Percentiles rank a stretch among this genome's conserved stretches.
Evolutionary conservation across 1,140 invertebrate species (phyloP).

Genomic region (Riptortus pedestris): DNA sequence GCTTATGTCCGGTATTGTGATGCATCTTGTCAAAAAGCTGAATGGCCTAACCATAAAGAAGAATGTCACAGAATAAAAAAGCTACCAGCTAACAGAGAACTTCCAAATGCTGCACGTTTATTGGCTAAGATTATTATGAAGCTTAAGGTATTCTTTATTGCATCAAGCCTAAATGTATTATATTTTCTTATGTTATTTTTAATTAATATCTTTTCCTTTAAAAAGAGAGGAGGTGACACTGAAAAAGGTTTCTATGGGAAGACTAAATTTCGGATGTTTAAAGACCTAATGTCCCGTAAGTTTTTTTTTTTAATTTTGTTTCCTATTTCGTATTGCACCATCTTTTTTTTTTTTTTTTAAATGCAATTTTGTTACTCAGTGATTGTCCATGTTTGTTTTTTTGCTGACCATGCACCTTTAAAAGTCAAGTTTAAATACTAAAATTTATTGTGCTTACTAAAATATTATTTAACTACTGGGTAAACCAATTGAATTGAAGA

Average conservation of each 20-base stretch:
- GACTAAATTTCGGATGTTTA: conserved; percentile 59
- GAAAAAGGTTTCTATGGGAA: conserved; percentile 54
- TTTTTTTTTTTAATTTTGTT: too few relatives aligned
- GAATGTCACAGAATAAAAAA: conserved; percentile 63
- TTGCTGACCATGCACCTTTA: too few relatives aligned
- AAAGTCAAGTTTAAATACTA: too few relatives aligned
- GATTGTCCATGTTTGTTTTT: too few relatives aligned
- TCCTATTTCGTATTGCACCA: too few relatives aligned
- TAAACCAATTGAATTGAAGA: too few relatives aligned
- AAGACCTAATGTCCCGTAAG: conserved; percentile 78
- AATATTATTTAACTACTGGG: too few relatives aligned
- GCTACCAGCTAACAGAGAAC: conserved; percentile 46
- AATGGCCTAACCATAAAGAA: conserved; percentile 63
- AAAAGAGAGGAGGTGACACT: conserved; percentile 51
- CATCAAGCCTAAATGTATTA: not conserved
- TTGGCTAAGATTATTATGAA: conserved; percentile 61
- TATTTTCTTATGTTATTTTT: conserved; percentile 11
- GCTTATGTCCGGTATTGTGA: conserved; percentile 71
- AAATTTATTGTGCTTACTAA: too few relatives aligned
- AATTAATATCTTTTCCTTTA: conserved; percentile 30
- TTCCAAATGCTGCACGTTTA: conserved; percentile 63
- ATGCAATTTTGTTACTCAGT: too few relatives aligned
- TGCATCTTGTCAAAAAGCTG: conserved; percentile 56
- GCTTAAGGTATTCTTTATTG: conserved; percentile 37
- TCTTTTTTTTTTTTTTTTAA: too few relatives aligned